Conservation (phyloP, 2,888 invertebrate genomes). For the Orthosia gothica region DNA sequence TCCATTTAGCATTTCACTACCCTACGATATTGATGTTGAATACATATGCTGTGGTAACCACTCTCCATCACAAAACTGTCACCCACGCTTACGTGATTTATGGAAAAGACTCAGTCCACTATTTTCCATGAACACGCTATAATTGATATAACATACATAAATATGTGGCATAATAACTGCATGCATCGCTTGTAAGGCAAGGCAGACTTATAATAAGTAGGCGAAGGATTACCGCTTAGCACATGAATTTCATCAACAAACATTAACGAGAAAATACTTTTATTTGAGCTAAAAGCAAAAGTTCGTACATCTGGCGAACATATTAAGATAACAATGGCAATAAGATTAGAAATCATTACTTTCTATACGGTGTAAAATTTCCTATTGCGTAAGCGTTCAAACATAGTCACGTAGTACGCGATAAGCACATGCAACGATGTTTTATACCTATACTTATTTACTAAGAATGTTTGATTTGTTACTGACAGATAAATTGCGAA, state of each 20-base stretch:
- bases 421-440: conserved; percentile 70
- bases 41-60: not conserved
- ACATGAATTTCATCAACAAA: conserved; percentile 62
- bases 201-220: conserved; percentile 72
- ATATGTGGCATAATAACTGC: conserved; percentile 63
- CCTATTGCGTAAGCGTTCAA: conserved; percentile 80
- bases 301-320: conserved; percentile 68
- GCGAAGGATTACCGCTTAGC: conserved; percentile 78
- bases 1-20: not conserved
- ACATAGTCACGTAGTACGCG: conserved; percentile 73
- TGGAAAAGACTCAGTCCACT: conserved; percentile 5
- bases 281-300: conserved; percentile 66
- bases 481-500: conserved; percentile 52
- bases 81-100: not conserved
- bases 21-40: not conserved
- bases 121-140: conserved; percentile 48
- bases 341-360: conserved; percentile 86
- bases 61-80: not conserved
- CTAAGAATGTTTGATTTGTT: conserved; percentile 62
- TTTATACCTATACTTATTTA: conserved; percentile 58
- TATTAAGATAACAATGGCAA: conserved; percentile 84
- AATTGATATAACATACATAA: conserved; percentile 50
- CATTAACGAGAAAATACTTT: conserved; percentile 57
- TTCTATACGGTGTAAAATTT: conserved; percentile 82
- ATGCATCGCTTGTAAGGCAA: conserved; percentile 75